Percentiles rank a stretch among this genome's conserved stretches.
Evolutionary conservation across 2,888 invertebrate species (phyloP).

Genomic region (Creontiades dilutus): DNA sequence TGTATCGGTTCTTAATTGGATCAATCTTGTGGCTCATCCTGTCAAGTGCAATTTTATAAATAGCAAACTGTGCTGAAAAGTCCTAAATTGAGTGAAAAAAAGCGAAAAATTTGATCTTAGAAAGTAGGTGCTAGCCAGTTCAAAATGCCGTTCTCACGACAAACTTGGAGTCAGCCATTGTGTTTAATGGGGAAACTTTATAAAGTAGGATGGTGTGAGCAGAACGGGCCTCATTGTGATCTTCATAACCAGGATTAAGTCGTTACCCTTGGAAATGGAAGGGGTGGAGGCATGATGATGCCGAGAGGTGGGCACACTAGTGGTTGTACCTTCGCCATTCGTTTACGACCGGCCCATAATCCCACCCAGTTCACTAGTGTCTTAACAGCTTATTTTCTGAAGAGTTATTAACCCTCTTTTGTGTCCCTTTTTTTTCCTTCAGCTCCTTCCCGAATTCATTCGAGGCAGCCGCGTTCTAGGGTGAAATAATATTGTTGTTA

Average conservation of each 20-base stretch:
- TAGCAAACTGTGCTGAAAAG: too few relatives aligned
- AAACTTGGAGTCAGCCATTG: constrained; percentile 23
- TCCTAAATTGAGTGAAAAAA: neutral
- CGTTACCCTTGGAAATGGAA: constrained; percentile 41
- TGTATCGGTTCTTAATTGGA: too few relatives aligned
- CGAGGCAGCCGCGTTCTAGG: neutral
- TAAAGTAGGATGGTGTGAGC: constrained; percentile 51
- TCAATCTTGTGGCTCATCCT: too few relatives aligned
- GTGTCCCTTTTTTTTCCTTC: neutral
- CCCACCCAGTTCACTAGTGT: constrained; percentile 52
- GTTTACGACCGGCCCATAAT: constrained; percentile 50
- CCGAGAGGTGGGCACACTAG: neutral
- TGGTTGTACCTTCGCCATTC: constrained; percentile 53
- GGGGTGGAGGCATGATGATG: neutral
- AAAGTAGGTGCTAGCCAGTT: constrained; percentile 62
- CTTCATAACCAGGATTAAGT: constrained; percentile 68
- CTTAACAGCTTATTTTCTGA: constrained; percentile 55
- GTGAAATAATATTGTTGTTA: neutral
- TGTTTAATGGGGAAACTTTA: constrained; percentile 67
- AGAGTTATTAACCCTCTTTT: constrained; percentile 47
- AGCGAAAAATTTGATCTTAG: neutral
- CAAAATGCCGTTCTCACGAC: constrained; percentile 46
- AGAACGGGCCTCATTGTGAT: constrained; percentile 60
- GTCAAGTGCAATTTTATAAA: too few relatives aligned
- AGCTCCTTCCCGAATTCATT: constrained; percentile 14